phyloP scores from a whole-genome alignment of 1,140 invertebrate species.

The Panonychus citri region DNA sequence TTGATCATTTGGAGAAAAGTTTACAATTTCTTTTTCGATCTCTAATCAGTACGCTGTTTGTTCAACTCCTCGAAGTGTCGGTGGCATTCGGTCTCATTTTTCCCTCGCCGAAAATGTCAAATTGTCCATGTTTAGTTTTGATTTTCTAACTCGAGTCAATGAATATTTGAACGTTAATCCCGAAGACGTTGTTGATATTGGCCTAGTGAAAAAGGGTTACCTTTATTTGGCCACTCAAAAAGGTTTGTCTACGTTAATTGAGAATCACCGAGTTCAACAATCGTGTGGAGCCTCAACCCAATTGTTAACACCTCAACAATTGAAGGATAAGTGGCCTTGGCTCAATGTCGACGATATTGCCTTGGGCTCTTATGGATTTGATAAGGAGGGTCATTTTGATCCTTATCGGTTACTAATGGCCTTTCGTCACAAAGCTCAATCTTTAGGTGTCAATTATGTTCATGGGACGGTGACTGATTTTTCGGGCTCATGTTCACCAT shows the following conservation, averaged over 20 bases:
- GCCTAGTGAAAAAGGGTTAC: constrained; percentile 66
- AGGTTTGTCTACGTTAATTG: constrained; percentile 40
- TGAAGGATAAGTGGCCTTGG: constrained; percentile 69
- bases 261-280: constrained; percentile 52
- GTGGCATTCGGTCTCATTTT: constrained; percentile 78
- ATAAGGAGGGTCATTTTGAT: constrained; percentile 65
- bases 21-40: neutral
- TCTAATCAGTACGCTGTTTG: constrained; percentile 44
- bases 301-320: constrained; percentile 36
- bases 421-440: constrained; percentile 44
- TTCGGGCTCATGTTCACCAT: constrained; percentile 21
- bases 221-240: constrained; percentile 48
- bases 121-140: constrained; percentile 64
- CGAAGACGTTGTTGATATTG: constrained; percentile 40
- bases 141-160: constrained; percentile 64
- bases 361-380: constrained; percentile 36
- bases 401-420: constrained; percentile 53
- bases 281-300: constrained; percentile 54
- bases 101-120: constrained; percentile 75
- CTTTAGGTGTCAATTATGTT: constrained; percentile 49
- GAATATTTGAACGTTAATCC: constrained; percentile 40
- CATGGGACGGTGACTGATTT: constrained; percentile 53
- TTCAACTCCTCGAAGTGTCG: constrained; percentile 52
- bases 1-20: neutral
- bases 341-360: constrained; percentile 58